Evolutionary conservation across 2,888 invertebrate genomes (phyloP).

Genomic region (Stegophylla sp.): DNA sequence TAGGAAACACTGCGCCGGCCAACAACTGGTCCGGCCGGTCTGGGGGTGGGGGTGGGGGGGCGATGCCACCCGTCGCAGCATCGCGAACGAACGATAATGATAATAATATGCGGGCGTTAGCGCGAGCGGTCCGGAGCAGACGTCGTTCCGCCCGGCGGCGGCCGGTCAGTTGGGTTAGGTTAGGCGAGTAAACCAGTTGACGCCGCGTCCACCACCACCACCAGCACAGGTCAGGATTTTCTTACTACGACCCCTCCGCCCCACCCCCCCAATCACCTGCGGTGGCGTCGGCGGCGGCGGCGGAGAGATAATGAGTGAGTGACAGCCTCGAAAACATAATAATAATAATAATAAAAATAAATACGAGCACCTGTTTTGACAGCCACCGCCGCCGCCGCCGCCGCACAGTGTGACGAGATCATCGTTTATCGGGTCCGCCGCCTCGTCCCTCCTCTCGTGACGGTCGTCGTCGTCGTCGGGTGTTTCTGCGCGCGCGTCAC

Average conservation of each 20-base stretch:
- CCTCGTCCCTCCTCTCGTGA: too few species aligned
- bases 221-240: too few species aligned
- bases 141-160: constrained; percentile 19
- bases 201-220: background rate
- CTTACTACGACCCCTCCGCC: background rate
- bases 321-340: too few species aligned
- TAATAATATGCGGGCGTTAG: background rate
- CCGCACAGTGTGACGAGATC: constrained; percentile 11
- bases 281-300: too few species aligned
- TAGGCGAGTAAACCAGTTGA: constrained; percentile 52
- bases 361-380: constrained; percentile 26
- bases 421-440: background rate
- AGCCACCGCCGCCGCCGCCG: background rate
- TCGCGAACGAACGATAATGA: background rate
- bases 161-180: constrained; percentile 56
- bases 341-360: background rate
- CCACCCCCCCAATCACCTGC: background rate
- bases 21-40: constrained; percentile 56
- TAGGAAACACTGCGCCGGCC: constrained; percentile 7
- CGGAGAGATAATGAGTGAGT: too few species aligned
- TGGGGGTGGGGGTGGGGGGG: too few species aligned
- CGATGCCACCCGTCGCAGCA: constrained; percentile 13
- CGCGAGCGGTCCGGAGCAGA: background rate
- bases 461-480: too few species aligned
- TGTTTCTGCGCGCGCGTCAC: too few species aligned